Percentiles rank a stretch among this genome's conserved stretches.
These are phyloP conservation scores for Leptopilina clavipes DNA, from an alignment of 1,140 invertebrate species.

Conservation along the genomic window DNA sequence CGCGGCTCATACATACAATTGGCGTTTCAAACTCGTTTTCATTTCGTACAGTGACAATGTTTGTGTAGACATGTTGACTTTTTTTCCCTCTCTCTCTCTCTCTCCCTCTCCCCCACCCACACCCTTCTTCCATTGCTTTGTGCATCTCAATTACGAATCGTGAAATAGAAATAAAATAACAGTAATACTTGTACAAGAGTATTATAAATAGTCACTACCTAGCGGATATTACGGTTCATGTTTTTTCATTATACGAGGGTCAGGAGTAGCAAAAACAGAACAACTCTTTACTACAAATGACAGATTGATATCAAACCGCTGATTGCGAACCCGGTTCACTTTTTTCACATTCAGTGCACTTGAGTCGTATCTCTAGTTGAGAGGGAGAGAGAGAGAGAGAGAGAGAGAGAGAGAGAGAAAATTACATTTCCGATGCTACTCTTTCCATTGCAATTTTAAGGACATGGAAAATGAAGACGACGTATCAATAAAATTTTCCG, in stretches of 20 bases:
- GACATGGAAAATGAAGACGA: not conserved
- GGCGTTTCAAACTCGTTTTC: slow-evolving; percentile 48
- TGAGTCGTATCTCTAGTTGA: not conserved
- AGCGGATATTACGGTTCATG: slow-evolving; percentile 9
- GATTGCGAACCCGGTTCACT: not conserved
- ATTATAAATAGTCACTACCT: not conserved
- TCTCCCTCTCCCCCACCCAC: not conserved
- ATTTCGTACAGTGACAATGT: slow-evolving; percentile 52
- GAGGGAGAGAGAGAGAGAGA: not conserved
- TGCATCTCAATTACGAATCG: slow-evolving; percentile 5
- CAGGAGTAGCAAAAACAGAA: slow-evolving; percentile 1
- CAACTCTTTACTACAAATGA: slow-evolving; percentile 9
- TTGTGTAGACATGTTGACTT: slow-evolving; percentile 35
- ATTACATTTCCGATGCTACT: not conserved
- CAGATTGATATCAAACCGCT: slow-evolving; percentile 26
- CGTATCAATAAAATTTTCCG: too few species aligned
- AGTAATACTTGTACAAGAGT: not conserved
- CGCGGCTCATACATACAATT: slow-evolving; percentile 1
- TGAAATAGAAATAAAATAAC: slow-evolving; percentile 20
- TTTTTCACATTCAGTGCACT: slow-evolving; percentile 8
- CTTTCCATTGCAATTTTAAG: not conserved
- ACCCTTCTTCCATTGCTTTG: too few species aligned
- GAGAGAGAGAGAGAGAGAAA: not conserved
- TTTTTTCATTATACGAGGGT: not conserved
- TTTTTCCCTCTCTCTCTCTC: slow-evolving; percentile 33